Evolutionary conservation across 2,113 vertebrate species (phyloP).

Genomic region (Raphicerus campestris): DNA sequence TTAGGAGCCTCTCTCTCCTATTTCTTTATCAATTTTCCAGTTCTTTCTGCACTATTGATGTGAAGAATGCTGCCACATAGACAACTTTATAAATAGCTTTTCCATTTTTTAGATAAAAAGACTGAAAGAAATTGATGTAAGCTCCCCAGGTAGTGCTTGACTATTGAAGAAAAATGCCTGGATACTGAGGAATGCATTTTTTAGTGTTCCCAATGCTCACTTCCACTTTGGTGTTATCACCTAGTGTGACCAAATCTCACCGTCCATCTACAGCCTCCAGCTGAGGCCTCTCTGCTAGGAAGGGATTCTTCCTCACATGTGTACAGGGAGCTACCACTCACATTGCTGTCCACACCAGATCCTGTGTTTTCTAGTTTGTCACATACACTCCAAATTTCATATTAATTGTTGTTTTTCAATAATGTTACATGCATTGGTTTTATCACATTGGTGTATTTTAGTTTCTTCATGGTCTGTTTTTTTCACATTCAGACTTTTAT

Average conservation of each 20-base stretch:
- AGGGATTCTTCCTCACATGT: background rate
- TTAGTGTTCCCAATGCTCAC: background rate
- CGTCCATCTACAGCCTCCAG: background rate
- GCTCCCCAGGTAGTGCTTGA: background rate
- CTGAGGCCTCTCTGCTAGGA: background rate
- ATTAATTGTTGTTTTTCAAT: background rate
- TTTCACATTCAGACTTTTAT: background rate
- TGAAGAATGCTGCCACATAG: background rate
- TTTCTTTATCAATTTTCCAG: background rate
- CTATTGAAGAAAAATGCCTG: background rate
- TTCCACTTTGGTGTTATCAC: background rate
- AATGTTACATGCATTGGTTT: background rate
- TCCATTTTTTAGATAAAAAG: constrained; percentile 22
- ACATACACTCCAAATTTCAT: background rate
- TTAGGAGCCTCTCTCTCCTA: background rate
- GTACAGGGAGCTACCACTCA: background rate
- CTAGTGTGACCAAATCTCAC: too few species aligned
- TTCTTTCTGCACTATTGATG: background rate
- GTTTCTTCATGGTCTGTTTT: background rate
- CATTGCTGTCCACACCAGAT: background rate
- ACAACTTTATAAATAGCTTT: constrained; percentile 26
- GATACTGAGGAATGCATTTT: background rate
- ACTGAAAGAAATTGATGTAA: background rate
- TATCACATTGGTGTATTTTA: background rate
- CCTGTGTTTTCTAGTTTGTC: background rate